Conservation (phyloP, 1,140 invertebrate species). For the Euura lappo region DNA sequence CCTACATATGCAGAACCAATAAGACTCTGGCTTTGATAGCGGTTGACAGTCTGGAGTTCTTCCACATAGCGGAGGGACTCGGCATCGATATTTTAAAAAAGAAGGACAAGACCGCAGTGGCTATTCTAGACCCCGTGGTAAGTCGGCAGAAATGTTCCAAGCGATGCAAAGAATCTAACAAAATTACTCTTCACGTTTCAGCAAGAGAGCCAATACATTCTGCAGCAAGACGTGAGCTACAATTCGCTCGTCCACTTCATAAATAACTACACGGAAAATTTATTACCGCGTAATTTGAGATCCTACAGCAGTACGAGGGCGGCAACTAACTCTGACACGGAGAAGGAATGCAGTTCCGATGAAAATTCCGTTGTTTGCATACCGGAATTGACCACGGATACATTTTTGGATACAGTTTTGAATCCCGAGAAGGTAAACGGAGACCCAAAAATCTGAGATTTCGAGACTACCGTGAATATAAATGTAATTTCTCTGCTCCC, state of each 20-base stretch:
- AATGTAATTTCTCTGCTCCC: slow-evolving; percentile 36
- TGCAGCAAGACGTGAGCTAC: slow-evolving; percentile 65
- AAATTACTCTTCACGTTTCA: slow-evolving; percentile 53
- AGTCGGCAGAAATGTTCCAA: slow-evolving; percentile 37
- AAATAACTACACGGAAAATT: slow-evolving; percentile 67
- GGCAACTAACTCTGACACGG: slow-evolving; percentile 35
- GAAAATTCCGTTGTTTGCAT: slow-evolving; percentile 54
- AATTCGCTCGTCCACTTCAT: slow-evolving; percentile 68
- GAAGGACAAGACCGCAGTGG: slow-evolving; percentile 70
- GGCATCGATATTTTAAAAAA: slow-evolving; percentile 69
- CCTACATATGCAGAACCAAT: slow-evolving; percentile 68
- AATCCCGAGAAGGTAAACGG: slow-evolving; percentile 45
- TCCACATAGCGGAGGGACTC: slow-evolving; percentile 75
- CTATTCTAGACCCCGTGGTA: slow-evolving; percentile 78
- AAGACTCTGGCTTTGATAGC: slow-evolving; percentile 72
- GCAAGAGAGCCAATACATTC: slow-evolving; percentile 73
- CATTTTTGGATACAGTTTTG: slow-evolving; percentile 59
- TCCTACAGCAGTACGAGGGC: slow-evolving; percentile 44
- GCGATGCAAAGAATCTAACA: slow-evolving; percentile 16
- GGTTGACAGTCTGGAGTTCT: slow-evolving; percentile 73
- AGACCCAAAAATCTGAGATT: too few relatives aligned
- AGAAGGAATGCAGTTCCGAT: slow-evolving; percentile 33
- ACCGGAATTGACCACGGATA: slow-evolving; percentile 64
- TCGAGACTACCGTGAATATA: too few relatives aligned
- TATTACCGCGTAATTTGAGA: slow-evolving; percentile 61